Conservation (phyloP, 2,113 vertebrate species). For the Mesocricetus auratus region DNA sequence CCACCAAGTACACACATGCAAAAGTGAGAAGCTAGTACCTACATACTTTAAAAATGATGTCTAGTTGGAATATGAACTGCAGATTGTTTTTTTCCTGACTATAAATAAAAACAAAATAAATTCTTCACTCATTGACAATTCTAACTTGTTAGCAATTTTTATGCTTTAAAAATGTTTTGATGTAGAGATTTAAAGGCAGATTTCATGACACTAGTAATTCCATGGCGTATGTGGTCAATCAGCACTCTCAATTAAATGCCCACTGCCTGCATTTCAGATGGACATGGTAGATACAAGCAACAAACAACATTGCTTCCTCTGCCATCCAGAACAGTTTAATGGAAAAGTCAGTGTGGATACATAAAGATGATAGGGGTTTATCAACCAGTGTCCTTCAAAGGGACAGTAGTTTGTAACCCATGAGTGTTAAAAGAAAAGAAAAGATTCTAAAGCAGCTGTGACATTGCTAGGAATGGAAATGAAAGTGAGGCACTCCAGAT, state of each 20-base stretch:
- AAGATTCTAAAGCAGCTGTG: not conserved
- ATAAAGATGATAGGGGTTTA: not conserved
- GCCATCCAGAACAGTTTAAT: not conserved
- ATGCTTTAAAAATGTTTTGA: conserved; percentile 1
- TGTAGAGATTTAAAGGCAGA: not conserved
- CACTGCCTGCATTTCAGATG: not conserved
- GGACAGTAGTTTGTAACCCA: not conserved
- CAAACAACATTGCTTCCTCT: not conserved
- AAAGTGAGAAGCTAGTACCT: not conserved
- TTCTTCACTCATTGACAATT: conserved; percentile 23
- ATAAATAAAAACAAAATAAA: conserved; percentile 38
- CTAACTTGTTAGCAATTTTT: conserved; percentile 4
- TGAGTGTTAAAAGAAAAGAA: not conserved
- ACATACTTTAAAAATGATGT: not conserved
- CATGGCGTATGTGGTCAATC: not conserved
- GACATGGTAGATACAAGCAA: not conserved
- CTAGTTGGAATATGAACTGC: not conserved
- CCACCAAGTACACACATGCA: not conserved
- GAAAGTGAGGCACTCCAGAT: not conserved
- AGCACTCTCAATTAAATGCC: not conserved
- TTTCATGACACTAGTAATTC: not conserved
- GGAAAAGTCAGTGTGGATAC: not conserved
- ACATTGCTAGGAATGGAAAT: not conserved
- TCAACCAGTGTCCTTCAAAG: not conserved
- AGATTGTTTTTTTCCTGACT: not conserved